Evolutionary conservation across 2,888 invertebrate species (phyloP).

Genomic region (Pristionchus japonicus): DNA sequence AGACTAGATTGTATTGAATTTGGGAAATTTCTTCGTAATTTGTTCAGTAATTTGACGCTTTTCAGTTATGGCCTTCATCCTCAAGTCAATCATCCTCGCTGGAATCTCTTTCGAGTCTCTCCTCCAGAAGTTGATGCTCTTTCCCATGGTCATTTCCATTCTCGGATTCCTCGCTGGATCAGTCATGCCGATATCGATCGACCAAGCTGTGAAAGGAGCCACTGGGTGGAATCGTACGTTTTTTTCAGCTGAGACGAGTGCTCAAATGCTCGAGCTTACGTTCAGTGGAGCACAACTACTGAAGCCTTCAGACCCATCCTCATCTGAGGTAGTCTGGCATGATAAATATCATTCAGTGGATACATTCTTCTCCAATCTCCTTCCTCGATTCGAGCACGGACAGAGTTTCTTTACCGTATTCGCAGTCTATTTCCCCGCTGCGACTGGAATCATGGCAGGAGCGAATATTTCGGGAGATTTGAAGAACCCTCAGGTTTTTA

Average conservation of each 20-base stretch:
- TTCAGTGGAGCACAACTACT: too few relatives aligned
- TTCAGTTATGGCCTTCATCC: conserved; percentile 80
- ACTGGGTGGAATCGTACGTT: conserved; percentile 84
- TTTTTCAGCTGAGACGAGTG: too few relatives aligned
- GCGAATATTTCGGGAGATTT: conserved; percentile 96
- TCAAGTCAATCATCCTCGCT: conserved; percentile 88
- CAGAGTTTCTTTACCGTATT: conserved; percentile 92
- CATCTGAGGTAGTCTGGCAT: too few relatives aligned
- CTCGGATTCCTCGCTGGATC: conserved; percentile 90
- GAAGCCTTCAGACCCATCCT: too few relatives aligned
- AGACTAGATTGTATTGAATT: too few relatives aligned
- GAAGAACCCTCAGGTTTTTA: conserved; percentile 79
- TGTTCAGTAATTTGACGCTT: too few relatives aligned
- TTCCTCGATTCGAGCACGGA: conserved; percentile 77
- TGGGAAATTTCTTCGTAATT: too few relatives aligned
- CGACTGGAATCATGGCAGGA: conserved; percentile 94
- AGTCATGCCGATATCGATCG: conserved; percentile 85
- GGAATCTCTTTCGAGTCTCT: conserved; percentile 97
- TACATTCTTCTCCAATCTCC: conserved; percentile 83
- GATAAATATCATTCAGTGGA: conserved; percentile 81
- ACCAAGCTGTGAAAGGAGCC: conserved; percentile 86
- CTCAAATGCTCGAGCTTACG: too few relatives aligned
- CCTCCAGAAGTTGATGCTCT: conserved; percentile 79
- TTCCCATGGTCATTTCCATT: conserved; percentile 82
- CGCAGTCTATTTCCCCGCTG: conserved; percentile 95